Base-by-base conservation (phyloP, 2,888 invertebrate species). In the Lasioglossum lativentre region DNA sequence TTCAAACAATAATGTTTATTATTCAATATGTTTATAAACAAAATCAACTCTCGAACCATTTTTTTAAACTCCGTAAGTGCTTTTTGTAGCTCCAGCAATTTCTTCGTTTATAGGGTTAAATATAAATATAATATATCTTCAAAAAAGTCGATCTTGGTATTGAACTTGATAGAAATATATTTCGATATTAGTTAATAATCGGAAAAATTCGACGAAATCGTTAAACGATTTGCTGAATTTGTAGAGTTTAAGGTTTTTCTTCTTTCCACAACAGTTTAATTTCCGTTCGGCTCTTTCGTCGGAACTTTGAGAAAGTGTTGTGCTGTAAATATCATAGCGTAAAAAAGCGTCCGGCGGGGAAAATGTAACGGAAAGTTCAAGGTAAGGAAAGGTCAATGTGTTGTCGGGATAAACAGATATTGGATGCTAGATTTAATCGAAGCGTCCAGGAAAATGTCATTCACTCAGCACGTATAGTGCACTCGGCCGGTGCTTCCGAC, bases 401-500 rank as follows among this genome's bases (percentile, higher is more conserved):
- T 52, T 16, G 68, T 82, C 38, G 66, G 14, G 66, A 66, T 34
- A 34, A 66, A 34, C 66, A 70, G 12, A 34, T n/a, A 30, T 56
- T 14, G 23, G 10, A 16, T 14, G 10, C 16, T 19, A 74, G 38
- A 70, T 45, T 47, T 52, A 52, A 16, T 38, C 38, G 5, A 8
- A 52, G n/a, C 42, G 42, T 27, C 19, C 5, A 40, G 56, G 8
- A 38, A 71, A 82, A 66, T 59, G 56, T 30, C 68, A 59, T 59
- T 52, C 23, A n/a, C 72, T 42, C 52, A 40, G 12, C 38, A 12
- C 38, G 14, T 23, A 40, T n/a, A 70, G 68, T 4, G 40, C 5
- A 0, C 23, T n/a, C 23, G 23, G 38, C n/a, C n/a, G n/a, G n/a
- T n/a, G n/a, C 38, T 70, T 40, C 23, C 4, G 10, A 12, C 23